Conservation (phyloP, 2,888 invertebrate species). For the Yponomeuta malinellus region DNA sequence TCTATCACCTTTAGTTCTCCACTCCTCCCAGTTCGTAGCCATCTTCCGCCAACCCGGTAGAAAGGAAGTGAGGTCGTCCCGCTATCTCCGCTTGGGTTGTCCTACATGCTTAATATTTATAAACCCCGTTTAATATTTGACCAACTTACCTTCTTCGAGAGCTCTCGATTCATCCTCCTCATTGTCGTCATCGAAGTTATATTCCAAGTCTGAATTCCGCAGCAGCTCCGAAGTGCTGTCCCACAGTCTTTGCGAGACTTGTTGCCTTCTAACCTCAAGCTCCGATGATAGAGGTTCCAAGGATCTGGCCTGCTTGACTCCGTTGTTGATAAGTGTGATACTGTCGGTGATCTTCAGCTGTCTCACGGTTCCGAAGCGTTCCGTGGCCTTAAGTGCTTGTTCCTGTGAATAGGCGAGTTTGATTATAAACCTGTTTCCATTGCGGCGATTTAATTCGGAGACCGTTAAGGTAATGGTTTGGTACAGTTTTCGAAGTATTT, state of each 20-base stretch:
- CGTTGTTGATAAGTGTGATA: conserved; percentile 52
- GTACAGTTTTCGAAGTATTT: not conserved
- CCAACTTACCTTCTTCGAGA: conserved; percentile 46
- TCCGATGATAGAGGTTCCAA: conserved; percentile 51
- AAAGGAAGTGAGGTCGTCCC: no score
- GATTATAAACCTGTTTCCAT: not conserved
- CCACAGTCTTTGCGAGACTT: conserved; percentile 55
- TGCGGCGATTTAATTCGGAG: not conserved
- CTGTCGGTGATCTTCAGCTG: conserved; percentile 54
- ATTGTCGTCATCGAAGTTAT: conserved; percentile 50
- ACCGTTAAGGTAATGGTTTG: not conserved
- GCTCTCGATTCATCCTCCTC: conserved; percentile 46
- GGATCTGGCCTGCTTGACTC: conserved; percentile 44
- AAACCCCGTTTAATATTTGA: no score
- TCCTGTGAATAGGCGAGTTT: conserved; percentile 40
- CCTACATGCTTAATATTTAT: no score
- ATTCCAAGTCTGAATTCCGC: conserved; percentile 51
- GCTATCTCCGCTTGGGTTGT: no score
- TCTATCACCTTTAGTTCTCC: no score
- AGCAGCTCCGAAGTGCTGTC: conserved; percentile 48
- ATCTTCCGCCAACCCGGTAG: no score
- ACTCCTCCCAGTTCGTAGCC: no score
- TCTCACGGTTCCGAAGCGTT: conserved; percentile 48
- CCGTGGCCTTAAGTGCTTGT: conserved; percentile 56
- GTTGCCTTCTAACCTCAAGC: conserved; percentile 43